phyloP scores from a whole-genome alignment of 2,888 invertebrate species.

The Nomada ruficornis region DNA sequence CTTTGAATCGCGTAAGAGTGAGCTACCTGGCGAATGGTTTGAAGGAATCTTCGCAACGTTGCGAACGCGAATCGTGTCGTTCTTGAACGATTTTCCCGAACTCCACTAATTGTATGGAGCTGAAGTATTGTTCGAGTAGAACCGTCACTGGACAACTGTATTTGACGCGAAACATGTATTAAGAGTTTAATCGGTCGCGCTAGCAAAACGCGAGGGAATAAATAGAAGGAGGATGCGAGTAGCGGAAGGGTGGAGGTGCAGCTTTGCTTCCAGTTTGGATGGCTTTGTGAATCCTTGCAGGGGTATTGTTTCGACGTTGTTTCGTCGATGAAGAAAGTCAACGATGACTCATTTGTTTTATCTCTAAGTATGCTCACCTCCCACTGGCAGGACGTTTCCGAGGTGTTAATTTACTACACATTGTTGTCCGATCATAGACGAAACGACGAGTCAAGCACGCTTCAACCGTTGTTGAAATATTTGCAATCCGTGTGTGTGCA shows the following conservation, averaged over 20 bases:
- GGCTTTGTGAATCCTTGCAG: slow-evolving; percentile 83
- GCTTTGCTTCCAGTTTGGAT: slow-evolving; percentile 74
- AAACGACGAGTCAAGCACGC: too few relatives aligned
- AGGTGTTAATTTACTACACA: too few relatives aligned
- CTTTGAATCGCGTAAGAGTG: neutral
- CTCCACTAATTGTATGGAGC: neutral
- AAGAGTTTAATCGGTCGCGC: neutral
- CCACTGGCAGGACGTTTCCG: too few relatives aligned
- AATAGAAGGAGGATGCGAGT: slow-evolving; percentile 4
- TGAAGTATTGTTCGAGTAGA: neutral
- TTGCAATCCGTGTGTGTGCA: too few relatives aligned
- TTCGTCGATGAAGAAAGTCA: too few relatives aligned
- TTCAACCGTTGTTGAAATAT: too few relatives aligned
- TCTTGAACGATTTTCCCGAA: neutral
- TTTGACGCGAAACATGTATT: slow-evolving; percentile 10
- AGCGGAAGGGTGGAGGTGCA: slow-evolving; percentile 36
- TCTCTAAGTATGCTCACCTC: too few relatives aligned
- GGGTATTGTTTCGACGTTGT: slow-evolving; percentile 79
- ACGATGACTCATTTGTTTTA: too few relatives aligned
- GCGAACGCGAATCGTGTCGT: too few relatives aligned
- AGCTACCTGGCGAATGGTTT: neutral
- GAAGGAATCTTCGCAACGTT: neutral
- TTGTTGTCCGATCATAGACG: too few relatives aligned
- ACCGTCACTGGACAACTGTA: slow-evolving; percentile 16
- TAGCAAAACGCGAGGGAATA: neutral